Base-by-base conservation (phyloP, 2,888 invertebrate species). In the Megastigmus dorsalis region DNA sequence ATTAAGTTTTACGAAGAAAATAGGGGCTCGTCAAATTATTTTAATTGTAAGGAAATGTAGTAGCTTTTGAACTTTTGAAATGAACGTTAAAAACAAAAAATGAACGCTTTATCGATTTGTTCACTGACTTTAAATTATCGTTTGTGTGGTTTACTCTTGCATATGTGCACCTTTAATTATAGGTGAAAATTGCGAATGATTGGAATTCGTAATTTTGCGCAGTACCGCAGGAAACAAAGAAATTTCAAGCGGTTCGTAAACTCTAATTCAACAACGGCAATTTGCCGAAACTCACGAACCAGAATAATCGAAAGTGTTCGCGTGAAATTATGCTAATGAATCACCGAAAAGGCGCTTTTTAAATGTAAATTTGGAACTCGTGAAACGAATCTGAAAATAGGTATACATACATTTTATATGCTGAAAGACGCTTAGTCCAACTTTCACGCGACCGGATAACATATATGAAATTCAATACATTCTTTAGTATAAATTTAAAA, bases 291-390 rank as follows among this genome's bases (percentile, higher is more conserved):
- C 4, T 15, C 30, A 7, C 9, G 9, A n/a, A 10, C n/a, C 23
- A 18, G 26, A 57, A 68, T 45, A 48, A 68, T 68, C 68, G 57
- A 59, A 68, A 68, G 57, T 68, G 48, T 33, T 45, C 67, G 43
- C 33, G 55, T 57, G 67, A 57, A 67, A 67, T 67, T 57, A 67
- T 57, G 45, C 15, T 36, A 48, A 67, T 57, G 33, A 33, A 33
- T 48, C 45, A 6, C 5, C 30, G 45, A 66, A 26, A 65, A 38
- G 23, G n/a, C 13, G 18, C 26, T 45, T 57, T 57, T 67, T 33
- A 18, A 43, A 55, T 67, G 57, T 3, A 57, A 68, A 68, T 68
- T 57, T 9, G 6, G 4, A 15, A 2, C 26, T 15, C 33, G 23
- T 38, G 52, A 54, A 63, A 63, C 36, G 50, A 50, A 50, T 54